A percentile compares a stretch with the other conserved stretches of the same genome.
Conservation (phyloP, 2,113 vertebrate species). For the Ceuthmochares aereus region DNA sequence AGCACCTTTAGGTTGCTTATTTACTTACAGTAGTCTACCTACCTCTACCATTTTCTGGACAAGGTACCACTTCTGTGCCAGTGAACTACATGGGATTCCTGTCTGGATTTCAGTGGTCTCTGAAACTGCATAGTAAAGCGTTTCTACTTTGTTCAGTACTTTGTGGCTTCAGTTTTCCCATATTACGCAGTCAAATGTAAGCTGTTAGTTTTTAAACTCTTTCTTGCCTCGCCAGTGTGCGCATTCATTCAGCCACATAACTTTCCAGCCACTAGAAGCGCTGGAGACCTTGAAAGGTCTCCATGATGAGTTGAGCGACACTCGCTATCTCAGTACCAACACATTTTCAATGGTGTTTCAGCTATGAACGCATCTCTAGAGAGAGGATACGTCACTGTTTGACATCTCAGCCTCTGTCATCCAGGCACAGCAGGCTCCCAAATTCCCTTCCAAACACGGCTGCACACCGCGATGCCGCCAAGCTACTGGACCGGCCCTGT, state of each 20-base stretch:
- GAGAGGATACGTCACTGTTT: neutral
- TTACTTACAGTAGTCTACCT: neutral
- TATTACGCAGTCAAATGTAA: neutral
- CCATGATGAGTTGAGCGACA: neutral
- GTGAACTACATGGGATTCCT: neutral
- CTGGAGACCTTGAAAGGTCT: neutral
- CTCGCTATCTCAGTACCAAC: neutral
- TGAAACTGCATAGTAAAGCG: neutral
- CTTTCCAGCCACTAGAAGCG: neutral
- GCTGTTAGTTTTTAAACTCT: neutral
- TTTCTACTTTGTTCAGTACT: neutral
- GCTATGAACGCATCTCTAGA: neutral
- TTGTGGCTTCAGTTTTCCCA: neutral
- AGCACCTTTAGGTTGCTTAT: neutral
- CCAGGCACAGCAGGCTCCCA: neutral
- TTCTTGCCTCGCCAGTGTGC: neutral
- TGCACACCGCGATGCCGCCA: neutral
- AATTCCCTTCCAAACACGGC: neutral
- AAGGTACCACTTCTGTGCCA: neutral
- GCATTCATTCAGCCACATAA: fast-evolving
- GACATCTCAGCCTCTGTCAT: neutral
- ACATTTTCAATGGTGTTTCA: neutral
- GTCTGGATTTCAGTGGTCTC: conserved; percentile 23
- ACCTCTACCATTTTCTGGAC: neutral
- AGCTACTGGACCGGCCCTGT: neutral